These are phyloP conservation scores for Aurelia aurita complex sp. Pacific DNA, from an alignment of 30 jellyfish, hydroid and myxozoan species.

Conservation along the genomic window DNA sequence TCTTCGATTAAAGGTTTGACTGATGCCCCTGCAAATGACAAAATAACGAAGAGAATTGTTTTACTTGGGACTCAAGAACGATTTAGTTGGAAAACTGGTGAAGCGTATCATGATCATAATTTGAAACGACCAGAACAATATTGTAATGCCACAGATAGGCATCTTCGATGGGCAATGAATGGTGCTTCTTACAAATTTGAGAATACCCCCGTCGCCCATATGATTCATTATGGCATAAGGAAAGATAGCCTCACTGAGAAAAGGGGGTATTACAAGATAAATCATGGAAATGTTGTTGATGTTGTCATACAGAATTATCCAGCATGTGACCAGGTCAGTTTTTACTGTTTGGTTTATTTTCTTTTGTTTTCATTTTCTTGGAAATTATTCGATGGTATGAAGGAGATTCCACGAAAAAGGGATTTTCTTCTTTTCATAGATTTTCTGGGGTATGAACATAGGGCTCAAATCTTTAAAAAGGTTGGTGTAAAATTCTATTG, in stretches of 20 bases:
- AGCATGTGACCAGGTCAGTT: slow-evolving; percentile 48
- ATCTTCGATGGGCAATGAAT: slow-evolving; percentile 67
- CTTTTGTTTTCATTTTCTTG: not conserved
- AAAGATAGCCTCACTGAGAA: slow-evolving; percentile 15
- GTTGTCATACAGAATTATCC: slow-evolving; percentile 57
- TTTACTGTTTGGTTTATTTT: not conserved
- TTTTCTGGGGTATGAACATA: too few species aligned
- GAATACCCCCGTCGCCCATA: slow-evolving; percentile 71
- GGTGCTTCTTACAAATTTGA: slow-evolving; percentile 57
- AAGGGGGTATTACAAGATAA: slow-evolving; percentile 54
- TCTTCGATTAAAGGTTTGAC: slow-evolving; percentile 27
- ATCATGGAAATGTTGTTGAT: slow-evolving; percentile 51
- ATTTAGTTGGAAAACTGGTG: slow-evolving; percentile 47
- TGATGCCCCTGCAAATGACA: slow-evolving; percentile 42
- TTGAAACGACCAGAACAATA: slow-evolving; percentile 25
- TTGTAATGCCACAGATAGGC: slow-evolving; percentile 46
- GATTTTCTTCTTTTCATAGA: too few species aligned
- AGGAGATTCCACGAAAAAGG: too few species aligned
- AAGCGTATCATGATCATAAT: slow-evolving; percentile 16
- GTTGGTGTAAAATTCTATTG: too few species aligned
- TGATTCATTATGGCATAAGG: slow-evolving; percentile 41
- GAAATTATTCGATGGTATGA: not conserved
- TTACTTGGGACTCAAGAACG: slow-evolving; percentile 69
- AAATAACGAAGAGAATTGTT: slow-evolving; percentile 52
- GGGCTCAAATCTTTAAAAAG: too few species aligned